Evolutionary conservation across 2,113 vertebrate genomes (phyloP), one percentile per base, ranked within the genome.

Genomic region (Cnemophilus loriae): DNA sequence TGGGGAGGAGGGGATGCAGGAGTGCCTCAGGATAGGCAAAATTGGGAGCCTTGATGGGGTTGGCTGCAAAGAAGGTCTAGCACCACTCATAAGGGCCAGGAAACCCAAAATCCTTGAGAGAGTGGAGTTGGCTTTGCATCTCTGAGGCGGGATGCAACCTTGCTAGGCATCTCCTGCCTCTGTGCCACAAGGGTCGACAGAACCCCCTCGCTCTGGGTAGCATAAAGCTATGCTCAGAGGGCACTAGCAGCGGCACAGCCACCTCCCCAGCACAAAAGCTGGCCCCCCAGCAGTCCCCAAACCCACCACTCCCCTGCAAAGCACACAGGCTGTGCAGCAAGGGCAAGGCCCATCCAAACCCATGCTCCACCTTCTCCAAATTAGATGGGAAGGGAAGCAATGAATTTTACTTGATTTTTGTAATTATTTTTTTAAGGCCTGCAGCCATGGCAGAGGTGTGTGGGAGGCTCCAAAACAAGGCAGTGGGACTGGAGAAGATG

Each of bases 151-250:
- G 47, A 50, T 2, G 3, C 24, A 50, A 11, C 52, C 50, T 67
- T 6, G 1, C 61, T 26, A 9, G 88, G 49, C 30, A 76, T 42
- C 47, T 83, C 39, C 57, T 59, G 47, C 61, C 57, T 71, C 46
- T 64, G 39, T 60, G 33, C 30, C 61, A 42, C 0, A 0, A 49
- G 30, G 23, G 19, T 8, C 12, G 17, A 78, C 0, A 3, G 44
- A 14, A 75, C 5, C 6, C 4, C n/a, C 11, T 74, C 0, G 0
- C 60, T 32, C 46, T 17, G 49, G 49, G 39, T 50, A 53, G 57
- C 52, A 82, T 7, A 78, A 75, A 87, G 56, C 35, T 35, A 42
- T 0, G 1, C 49, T 63, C 10, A 5, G 30, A 91, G 52, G 75
- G 60, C 68, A 39, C 88, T 13, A 33, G 39, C 16, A 87, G 52